A percentile compares a stretch with the other conserved stretches of the same genome.
These are phyloP conservation scores for Sebastiscus tertius DNA, from an alignment of 2,797 vertebrate genomes.

Conservation along the genomic window DNA sequence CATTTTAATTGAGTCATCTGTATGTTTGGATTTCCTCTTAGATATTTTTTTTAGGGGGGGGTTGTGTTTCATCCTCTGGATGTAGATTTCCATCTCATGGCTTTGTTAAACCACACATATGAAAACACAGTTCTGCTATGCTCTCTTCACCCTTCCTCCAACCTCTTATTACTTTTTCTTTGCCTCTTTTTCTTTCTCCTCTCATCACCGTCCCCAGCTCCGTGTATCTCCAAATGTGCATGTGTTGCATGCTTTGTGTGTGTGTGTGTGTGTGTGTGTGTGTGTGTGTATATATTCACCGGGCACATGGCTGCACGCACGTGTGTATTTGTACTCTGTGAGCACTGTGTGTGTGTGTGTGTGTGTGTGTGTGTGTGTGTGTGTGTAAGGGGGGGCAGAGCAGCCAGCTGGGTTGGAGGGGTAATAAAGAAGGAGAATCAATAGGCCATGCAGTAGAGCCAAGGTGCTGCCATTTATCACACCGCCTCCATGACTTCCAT, in stretches of 20 bases:
- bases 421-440: constrained; percentile 99
- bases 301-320: constrained; percentile 49
- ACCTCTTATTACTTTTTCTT: constrained; percentile 5
- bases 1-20: constrained; percentile 65
- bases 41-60: neutral
- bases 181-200: constrained; percentile 21
- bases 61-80: neutral
- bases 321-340: neutral
- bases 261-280: constrained; percentile 14
- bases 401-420: constrained; percentile 99
- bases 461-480: constrained; percentile 99
- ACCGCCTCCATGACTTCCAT: constrained; percentile 99
- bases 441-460: constrained; percentile 99
- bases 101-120: constrained; percentile 38
- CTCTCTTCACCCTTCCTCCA: constrained; percentile 23
- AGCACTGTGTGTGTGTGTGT: constrained; percentile 1
- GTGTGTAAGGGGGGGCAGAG: constrained; percentile 71
- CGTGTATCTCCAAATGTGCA: constrained; percentile 45
- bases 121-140: constrained; percentile 27
- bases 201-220: constrained; percentile 30
- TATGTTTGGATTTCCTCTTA: constrained; percentile 2
- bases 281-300: constrained; percentile 7
- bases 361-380: neutral
- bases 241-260: constrained; percentile 59
- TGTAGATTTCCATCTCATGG: neutral